Evolutionary conservation across 2,888 invertebrate genomes (phyloP).

Genomic region (Synergus itoensis): DNA sequence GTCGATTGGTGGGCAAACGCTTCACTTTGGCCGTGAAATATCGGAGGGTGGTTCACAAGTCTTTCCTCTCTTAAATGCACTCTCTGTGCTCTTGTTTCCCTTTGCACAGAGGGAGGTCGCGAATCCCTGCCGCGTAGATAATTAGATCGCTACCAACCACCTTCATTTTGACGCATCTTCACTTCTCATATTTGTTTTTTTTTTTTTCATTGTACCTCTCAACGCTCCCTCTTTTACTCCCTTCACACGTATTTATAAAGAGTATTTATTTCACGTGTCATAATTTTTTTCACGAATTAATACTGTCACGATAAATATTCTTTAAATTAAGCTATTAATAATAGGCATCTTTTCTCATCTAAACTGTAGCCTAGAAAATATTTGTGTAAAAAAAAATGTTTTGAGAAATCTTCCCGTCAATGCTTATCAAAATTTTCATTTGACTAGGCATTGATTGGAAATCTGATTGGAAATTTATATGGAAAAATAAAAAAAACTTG

Average conservation of each 20-base stretch:
- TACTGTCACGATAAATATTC: not conserved
- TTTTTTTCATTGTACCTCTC: slow-evolving; percentile 49
- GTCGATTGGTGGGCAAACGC: slow-evolving; percentile 53
- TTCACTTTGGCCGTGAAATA: slow-evolving; percentile 57
- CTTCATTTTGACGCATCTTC: slow-evolving; percentile 69
- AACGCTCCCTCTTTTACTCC: slow-evolving; percentile 17
- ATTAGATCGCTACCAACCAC: slow-evolving; percentile 78
- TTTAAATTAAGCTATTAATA: not conserved
- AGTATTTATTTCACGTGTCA: slow-evolving; percentile 14
- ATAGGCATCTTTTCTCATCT: too few relatives aligned
- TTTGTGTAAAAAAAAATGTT: too few relatives aligned
- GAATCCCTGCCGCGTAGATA: slow-evolving; percentile 77
- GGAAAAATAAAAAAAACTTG: too few relatives aligned
- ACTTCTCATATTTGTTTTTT: slow-evolving; percentile 60
- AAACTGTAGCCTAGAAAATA: too few relatives aligned
- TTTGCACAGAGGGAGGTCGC: slow-evolving; percentile 72
- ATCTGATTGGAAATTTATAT: too few relatives aligned
- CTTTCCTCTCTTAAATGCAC: slow-evolving; percentile 54
- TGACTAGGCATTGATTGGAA: too few relatives aligned
- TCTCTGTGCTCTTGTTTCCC: slow-evolving; percentile 68
- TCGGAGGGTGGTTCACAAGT: slow-evolving; percentile 58
- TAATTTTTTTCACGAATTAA: not conserved
- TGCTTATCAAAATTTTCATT: too few relatives aligned
- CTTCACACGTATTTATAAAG: slow-evolving; percentile 27
- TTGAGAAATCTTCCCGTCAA: too few relatives aligned